These are phyloP conservation scores for Cyprinus carpio DNA, from an alignment of 2,113 vertebrate genomes.

Conservation along the genomic window DNA sequence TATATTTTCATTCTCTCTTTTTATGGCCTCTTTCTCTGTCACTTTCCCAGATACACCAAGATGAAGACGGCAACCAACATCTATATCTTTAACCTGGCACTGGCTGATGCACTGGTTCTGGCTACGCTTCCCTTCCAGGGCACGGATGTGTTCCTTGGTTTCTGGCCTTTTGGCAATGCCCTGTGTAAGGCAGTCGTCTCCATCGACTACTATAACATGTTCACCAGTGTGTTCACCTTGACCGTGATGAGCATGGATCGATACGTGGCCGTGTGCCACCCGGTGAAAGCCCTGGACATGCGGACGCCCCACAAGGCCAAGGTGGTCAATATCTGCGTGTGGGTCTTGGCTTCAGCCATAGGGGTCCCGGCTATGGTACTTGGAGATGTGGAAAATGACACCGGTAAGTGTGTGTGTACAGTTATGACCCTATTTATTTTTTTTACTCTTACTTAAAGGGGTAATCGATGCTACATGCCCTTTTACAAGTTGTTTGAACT, in stretches of 20 bases:
- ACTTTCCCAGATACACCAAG: constrained; percentile 87
- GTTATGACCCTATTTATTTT: not conserved
- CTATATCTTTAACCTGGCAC: constrained; percentile 95
- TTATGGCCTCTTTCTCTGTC: not conserved
- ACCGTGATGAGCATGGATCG: constrained; percentile 98
- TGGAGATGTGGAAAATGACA: constrained; percentile 88
- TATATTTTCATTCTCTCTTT: not conserved
- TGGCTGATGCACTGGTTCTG: constrained; percentile 90
- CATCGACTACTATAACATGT: constrained; percentile 99
- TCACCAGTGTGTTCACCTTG: constrained; percentile 96
- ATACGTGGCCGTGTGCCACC: constrained; percentile 96
- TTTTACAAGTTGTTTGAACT: too few relatives aligned
- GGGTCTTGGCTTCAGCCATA: constrained; percentile 91
- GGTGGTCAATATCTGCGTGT: constrained; percentile 94
- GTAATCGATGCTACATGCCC: too few relatives aligned
- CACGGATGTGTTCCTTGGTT: constrained; percentile 89
- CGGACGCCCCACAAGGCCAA: constrained; percentile 97
- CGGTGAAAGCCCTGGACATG: constrained; percentile 95
- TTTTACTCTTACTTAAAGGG: not conserved
- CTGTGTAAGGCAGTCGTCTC: constrained; percentile 93
- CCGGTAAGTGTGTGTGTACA: constrained; percentile 45
- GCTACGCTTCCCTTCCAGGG: constrained; percentile 96
- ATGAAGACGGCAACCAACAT: constrained; percentile 99
- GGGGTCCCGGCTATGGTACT: constrained; percentile 92
- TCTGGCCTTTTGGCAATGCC: constrained; percentile 93